These are phyloP conservation scores for Gila robusta DNA, from an alignment of 2,797 vertebrate species.

Conservation along the genomic window DNA sequence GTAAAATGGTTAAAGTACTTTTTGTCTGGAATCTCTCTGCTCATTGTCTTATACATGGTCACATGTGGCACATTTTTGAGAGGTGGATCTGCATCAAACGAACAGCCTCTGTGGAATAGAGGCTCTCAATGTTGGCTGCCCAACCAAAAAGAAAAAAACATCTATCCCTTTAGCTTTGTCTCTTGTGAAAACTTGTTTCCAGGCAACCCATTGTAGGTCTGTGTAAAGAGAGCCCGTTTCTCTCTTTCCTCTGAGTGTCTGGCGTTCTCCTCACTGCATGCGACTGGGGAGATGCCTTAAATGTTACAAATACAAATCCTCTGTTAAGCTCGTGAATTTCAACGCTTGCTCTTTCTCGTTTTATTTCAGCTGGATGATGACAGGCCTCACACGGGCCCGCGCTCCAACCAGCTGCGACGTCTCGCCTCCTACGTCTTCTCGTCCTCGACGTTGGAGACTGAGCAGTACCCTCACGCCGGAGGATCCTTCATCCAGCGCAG, in stretches of 20 bases:
- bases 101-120: slow-evolving; percentile 38
- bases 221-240: slow-evolving; percentile 42
- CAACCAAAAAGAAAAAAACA: slow-evolving; percentile 42
- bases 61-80: slow-evolving; percentile 24
- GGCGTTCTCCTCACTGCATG: slow-evolving; percentile 60
- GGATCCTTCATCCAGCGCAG: slow-evolving; percentile 97
- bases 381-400: slow-evolving; percentile 79
- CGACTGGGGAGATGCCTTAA: slow-evolving; percentile 43
- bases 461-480: slow-evolving; percentile 93
- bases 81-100: slow-evolving; percentile 30
- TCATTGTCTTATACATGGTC: slow-evolving; percentile 52
- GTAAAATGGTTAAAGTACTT: slow-evolving; percentile 18
- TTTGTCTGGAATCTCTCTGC: slow-evolving; percentile 26
- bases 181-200: slow-evolving; percentile 48
- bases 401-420: slow-evolving; percentile 98
- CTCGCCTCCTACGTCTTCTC: slow-evolving; percentile 99
- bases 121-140: slow-evolving; percentile 40
- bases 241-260: slow-evolving; percentile 51
- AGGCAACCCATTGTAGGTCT: slow-evolving; percentile 51
- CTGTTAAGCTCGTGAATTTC: not conserved
- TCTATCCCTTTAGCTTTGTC: slow-evolving; percentile 44
- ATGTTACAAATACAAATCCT: slow-evolving; percentile 45
- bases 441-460: slow-evolving; percentile 97
- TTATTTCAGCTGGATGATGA: slow-evolving; percentile 86
- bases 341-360: slow-evolving; percentile 8